Evolutionary conservation across 2,113 vertebrate species (phyloP).

Genomic region (Illadopsis cleaveri): DNA sequence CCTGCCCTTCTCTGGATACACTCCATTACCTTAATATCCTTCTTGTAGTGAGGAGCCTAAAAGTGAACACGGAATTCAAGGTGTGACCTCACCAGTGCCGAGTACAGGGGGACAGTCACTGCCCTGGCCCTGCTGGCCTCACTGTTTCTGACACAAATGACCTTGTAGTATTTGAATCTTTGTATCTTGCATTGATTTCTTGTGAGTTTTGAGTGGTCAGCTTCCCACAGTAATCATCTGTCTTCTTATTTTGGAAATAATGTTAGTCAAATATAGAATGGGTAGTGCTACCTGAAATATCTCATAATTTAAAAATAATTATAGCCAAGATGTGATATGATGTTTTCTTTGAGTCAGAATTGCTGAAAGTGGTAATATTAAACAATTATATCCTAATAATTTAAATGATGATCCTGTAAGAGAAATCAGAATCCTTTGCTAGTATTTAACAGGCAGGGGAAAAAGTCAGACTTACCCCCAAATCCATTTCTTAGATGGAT

Average conservation of each 20-base stretch:
- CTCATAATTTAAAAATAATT: neutral
- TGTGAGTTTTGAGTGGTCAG: constrained; percentile 45
- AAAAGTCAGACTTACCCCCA: neutral
- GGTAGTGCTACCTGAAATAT: neutral
- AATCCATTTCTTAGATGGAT: neutral
- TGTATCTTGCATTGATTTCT: constrained; percentile 39
- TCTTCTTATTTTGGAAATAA: constrained; percentile 25
- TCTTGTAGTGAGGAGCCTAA: neutral
- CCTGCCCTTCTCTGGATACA: fast-evolving
- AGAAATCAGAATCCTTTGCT: neutral
- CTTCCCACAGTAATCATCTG: neutral
- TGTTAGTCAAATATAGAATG: neutral
- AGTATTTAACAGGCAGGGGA: neutral
- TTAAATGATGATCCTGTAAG: neutral
- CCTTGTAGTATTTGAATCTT: constrained; percentile 33
- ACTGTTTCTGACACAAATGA: neutral
- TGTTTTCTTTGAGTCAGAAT: neutral
- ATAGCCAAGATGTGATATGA: neutral
- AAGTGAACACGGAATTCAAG: neutral
- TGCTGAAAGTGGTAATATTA: neutral
- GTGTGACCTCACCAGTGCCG: fast-evolving
- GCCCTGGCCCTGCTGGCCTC: neutral
- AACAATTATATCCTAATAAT: neutral
- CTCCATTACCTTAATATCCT: neutral
- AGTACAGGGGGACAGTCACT: fast-evolving